Evolutionary conservation across 2,888 invertebrate genomes (phyloP).

Genomic region (Oxytorus armatus): DNA sequence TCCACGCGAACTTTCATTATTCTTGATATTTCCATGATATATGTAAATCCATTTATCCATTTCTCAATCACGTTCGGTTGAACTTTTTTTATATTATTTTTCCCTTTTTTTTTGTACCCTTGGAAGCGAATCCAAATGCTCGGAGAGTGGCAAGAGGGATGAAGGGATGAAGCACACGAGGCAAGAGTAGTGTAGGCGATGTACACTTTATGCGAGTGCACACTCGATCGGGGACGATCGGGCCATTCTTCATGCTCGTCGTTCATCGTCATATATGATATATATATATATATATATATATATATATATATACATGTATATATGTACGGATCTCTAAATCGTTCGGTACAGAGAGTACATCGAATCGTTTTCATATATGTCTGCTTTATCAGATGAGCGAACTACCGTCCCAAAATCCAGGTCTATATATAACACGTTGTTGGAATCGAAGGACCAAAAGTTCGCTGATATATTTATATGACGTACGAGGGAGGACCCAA

Average conservation of each 20-base stretch:
- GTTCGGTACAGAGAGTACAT: slow-evolving; percentile 18
- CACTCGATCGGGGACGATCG: slow-evolving; percentile 68
- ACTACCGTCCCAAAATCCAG: slow-evolving; percentile 36
- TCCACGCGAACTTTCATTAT: slow-evolving; percentile 57
- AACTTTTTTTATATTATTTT: slow-evolving; percentile 3
- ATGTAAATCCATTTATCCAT: slow-evolving; percentile 66
- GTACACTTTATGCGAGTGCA: slow-evolving; percentile 70
- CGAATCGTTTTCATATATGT: slow-evolving; percentile 63
- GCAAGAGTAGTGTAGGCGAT: slow-evolving; percentile 38
- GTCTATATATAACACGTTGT: slow-evolving; percentile 4
- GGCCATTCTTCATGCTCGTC: slow-evolving; percentile 69
- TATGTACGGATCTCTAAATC: not conserved
- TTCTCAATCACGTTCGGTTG: slow-evolving; percentile 48
- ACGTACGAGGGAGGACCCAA: too few relatives aligned
- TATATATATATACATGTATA: slow-evolving; percentile 1
- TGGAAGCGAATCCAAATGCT: slow-evolving; percentile 45
- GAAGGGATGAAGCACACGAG: slow-evolving; percentile 5
- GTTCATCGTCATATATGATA: slow-evolving; percentile 42
- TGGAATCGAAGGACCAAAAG: slow-evolving; percentile 9
- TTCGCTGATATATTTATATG: not conserved
- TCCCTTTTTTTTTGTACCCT: slow-evolving; percentile 36
- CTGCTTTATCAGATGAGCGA: slow-evolving; percentile 57
- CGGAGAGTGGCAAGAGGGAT: slow-evolving; percentile 4
- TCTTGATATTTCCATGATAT: slow-evolving; percentile 63
- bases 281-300: slow-evolving; percentile 2